These are phyloP conservation scores for Dichetophora obliterata DNA, from an alignment of 2,888 invertebrate genomes.

Conservation along the genomic window DNA sequence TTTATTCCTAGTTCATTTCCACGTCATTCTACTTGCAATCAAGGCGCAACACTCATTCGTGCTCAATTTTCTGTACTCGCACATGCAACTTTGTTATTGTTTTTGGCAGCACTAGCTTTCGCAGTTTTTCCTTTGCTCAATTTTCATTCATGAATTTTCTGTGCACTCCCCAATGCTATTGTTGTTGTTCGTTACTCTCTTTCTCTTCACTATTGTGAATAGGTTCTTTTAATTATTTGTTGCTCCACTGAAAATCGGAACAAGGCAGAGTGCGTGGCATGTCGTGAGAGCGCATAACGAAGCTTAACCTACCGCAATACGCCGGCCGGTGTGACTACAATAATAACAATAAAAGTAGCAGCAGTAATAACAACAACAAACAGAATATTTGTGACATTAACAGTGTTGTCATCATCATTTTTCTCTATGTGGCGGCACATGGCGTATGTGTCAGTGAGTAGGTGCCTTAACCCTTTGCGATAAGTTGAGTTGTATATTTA, in stretches of 20 bases:
- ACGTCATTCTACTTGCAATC: neutral
- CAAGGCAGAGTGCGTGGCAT: neutral
- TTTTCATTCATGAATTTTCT: slow-evolving; percentile 31
- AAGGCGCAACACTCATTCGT: slow-evolving; percentile 2
- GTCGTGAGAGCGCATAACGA: slow-evolving; percentile 35
- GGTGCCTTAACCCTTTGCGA: too few relatives aligned
- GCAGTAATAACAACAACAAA: slow-evolving; percentile 19
- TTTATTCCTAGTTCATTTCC: slow-evolving; percentile 9
- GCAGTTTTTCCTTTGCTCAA: slow-evolving; percentile 12
- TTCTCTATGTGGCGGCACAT: too few relatives aligned
- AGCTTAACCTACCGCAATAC: slow-evolving; percentile 54
- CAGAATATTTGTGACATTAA: neutral
- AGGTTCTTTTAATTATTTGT: slow-evolving; percentile 36
- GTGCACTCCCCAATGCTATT: slow-evolving; percentile 21
- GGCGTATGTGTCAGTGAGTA: too few relatives aligned
- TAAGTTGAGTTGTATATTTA: too few relatives aligned
- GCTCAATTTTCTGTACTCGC: neutral
- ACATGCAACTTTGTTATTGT: neutral
- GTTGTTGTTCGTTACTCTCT: slow-evolving; percentile 37
- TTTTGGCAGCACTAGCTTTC: neutral
- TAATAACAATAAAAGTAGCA: neutral
- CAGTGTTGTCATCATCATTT: too few relatives aligned
- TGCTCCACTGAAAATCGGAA: slow-evolving; percentile 39
- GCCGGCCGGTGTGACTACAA: slow-evolving; percentile 51
- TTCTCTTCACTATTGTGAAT: neutral